Conservation (phyloP, 1,140 invertebrate species). For the Galleria mellonella region DNA sequence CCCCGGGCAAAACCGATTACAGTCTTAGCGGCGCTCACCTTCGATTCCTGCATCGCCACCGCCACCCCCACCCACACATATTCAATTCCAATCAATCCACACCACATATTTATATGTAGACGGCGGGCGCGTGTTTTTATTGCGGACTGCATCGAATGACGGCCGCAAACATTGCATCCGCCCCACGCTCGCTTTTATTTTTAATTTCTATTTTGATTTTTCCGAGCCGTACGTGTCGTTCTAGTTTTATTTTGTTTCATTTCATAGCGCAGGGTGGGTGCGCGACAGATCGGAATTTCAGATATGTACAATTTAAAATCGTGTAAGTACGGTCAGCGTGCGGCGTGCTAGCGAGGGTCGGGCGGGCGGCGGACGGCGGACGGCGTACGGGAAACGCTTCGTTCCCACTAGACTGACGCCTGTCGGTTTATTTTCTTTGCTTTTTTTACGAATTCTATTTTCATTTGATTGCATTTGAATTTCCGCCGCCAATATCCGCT, state of each 20-base stretch:
- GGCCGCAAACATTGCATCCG: conserved; percentile 69
- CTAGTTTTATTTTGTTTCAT: conserved; percentile 73
- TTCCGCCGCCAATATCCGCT: conserved; percentile 75
- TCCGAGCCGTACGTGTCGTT: conserved; percentile 59
- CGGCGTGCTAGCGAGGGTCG: conserved; percentile 28
- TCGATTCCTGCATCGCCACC: conserved; percentile 46
- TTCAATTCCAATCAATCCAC: conserved; percentile 71
- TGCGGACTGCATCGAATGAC: conserved; percentile 68
- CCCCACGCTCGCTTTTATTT: conserved; percentile 66
- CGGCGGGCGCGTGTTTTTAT: conserved; percentile 62
- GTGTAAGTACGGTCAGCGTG: conserved; percentile 72
- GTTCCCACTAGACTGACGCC: conserved; percentile 68
- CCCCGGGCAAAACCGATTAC: conserved; percentile 71
- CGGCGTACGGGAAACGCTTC: conserved; percentile 25
- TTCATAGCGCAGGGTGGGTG: conserved; percentile 72
- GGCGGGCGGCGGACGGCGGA: conserved; percentile 22
- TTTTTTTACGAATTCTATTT: conserved; percentile 71
- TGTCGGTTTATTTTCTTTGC: conserved; percentile 71
- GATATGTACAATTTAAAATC: conserved; percentile 75
- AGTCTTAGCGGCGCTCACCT: conserved; percentile 62
- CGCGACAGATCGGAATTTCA: conserved; percentile 73
- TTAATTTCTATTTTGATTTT: conserved; percentile 74
- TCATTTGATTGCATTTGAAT: conserved; percentile 76
- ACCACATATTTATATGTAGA: conserved; percentile 70
- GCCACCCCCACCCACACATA: conserved; percentile 48